These are phyloP conservation scores for Hyles vespertilio DNA, from an alignment of 1,140 invertebrate genomes.

Conservation along the genomic window DNA sequence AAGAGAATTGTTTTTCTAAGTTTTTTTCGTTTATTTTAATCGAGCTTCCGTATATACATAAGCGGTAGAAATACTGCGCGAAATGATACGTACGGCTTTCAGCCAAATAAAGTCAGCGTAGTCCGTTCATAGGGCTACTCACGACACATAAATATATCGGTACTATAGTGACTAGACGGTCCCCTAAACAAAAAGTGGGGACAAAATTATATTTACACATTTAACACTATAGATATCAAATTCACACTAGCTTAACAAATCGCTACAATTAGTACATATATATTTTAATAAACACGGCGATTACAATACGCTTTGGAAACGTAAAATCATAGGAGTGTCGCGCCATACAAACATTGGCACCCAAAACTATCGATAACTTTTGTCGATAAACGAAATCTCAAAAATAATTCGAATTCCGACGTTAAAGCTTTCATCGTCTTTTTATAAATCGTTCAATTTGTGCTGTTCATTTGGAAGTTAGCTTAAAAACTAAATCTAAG, in stretches of 20 bases:
- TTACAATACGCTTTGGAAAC: conserved; percentile 37
- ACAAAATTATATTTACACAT: conserved; percentile 32
- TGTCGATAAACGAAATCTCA: conserved; percentile 44
- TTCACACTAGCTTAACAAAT: conserved; percentile 55
- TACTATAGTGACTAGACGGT: conserved; percentile 65
- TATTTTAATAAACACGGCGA: conserved; percentile 26
- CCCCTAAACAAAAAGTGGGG: conserved; percentile 42
- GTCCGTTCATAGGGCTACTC: conserved; percentile 17
- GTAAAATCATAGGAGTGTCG: conserved; percentile 23
- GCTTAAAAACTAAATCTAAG: conserved; percentile 44
- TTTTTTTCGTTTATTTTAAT: too few species aligned
- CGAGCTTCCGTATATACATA: conserved; percentile 48
- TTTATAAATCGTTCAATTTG: conserved; percentile 43
- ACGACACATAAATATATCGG: conserved; percentile 35
- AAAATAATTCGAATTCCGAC: conserved; percentile 45
- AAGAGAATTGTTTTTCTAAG: background rate
- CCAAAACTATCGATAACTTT: conserved; percentile 16
- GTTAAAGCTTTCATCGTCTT: conserved; percentile 38
- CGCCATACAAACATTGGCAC: conserved; percentile 40
- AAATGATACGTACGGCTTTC: conserved; percentile 31
- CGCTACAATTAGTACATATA: conserved; percentile 28
- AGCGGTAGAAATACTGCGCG: conserved; percentile 53
- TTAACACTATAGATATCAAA: conserved; percentile 49
- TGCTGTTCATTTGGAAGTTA: conserved; percentile 65
- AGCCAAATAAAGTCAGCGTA: conserved; percentile 21